These are phyloP conservation scores for Xestia rhomboidea DNA, from an alignment of 2,888 invertebrate genomes.

Conservation along the genomic window DNA sequence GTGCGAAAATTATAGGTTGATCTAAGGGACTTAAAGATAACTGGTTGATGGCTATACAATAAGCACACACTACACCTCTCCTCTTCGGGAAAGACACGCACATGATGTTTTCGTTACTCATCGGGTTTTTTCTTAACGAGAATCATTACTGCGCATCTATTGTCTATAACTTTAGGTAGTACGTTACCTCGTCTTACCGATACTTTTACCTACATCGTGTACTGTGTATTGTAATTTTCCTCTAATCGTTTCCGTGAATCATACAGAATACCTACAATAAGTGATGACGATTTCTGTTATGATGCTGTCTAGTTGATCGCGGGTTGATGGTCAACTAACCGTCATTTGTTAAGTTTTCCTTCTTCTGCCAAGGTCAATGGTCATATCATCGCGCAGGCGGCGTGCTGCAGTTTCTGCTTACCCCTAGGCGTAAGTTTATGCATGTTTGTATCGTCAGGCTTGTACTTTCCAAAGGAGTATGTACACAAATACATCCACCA, in stretches of 20 bases:
- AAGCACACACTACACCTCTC: neutral
- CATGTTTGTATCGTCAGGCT: neutral
- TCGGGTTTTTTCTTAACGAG: constrained; percentile 1
- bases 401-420: neutral
- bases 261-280: neutral
- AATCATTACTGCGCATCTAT: neutral
- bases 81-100: neutral
- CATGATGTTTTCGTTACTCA: neutral
- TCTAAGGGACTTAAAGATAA: neutral
- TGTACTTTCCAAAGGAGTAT: too few relatives aligned
- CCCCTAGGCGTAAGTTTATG: neutral
- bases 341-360: neutral
- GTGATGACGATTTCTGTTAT: constrained; percentile 9
- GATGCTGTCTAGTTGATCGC: neutral
- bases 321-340: neutral
- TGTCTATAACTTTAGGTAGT: constrained; percentile 4
- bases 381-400: neutral
- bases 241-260: constrained; percentile 17
- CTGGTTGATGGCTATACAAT: neutral
- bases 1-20: too few relatives aligned
- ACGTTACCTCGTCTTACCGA: neutral
- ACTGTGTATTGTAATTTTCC: constrained; percentile 10
- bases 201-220: neutral
- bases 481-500: too few relatives aligned
- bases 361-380: neutral